Evolutionary conservation across 2,797 vertebrate species (phyloP).

Genomic region (Hippoglossus hippoglossus): DNA sequence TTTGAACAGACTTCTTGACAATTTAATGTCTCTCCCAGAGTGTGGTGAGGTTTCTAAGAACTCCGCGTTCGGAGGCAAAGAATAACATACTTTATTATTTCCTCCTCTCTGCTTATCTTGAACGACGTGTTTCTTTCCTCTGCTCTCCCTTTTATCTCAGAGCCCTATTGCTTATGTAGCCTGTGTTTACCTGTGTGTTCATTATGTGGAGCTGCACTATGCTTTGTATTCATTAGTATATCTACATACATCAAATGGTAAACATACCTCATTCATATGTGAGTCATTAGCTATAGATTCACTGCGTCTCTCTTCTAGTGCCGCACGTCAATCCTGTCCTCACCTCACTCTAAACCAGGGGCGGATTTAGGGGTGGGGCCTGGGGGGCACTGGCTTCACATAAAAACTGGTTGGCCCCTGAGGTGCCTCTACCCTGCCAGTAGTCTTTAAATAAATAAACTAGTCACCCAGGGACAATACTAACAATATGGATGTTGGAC

Average conservation of each 20-base stretch:
- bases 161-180: not conserved
- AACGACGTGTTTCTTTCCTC: too few species aligned
- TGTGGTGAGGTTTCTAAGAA: not conserved
- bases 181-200: not conserved
- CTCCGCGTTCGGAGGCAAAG: not conserved
- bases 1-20: slow-evolving; percentile 10
- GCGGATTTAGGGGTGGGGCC: too few species aligned
- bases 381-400: too few species aligned
- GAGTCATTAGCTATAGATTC: too few species aligned
- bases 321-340: not conserved
- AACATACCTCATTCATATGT: not conserved
- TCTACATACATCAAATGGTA: not conserved
- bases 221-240: not conserved
- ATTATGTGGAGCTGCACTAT: not conserved
- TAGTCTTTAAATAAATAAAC: too few species aligned
- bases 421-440: too few species aligned
- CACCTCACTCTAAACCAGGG: too few species aligned
- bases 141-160: too few species aligned
- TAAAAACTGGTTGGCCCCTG: too few species aligned
- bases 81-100: not conserved
- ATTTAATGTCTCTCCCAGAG: not conserved
- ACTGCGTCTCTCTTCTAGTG: too few species aligned
- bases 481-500: too few species aligned
- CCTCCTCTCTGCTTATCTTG: not conserved
- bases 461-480: too few species aligned